Evolutionary conservation across 2,797 vertebrate species (phyloP), one percentile per base, ranked within the genome.

Genomic region (Chelon auratus): DNA sequence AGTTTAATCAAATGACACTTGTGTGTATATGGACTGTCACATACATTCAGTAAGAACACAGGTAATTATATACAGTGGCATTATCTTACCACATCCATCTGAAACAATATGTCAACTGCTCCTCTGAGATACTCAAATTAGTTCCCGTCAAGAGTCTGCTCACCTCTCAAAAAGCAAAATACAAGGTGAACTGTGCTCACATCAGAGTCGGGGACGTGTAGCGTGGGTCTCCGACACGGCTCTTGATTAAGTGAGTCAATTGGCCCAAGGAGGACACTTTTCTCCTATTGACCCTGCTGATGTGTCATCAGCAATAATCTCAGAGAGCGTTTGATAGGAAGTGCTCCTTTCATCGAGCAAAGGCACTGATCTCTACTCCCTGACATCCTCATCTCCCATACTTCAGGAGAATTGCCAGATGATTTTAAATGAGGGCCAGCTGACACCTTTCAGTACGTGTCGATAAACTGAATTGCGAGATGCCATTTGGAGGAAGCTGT

Each of bases 291-390:
- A 93, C 92, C 91, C 89, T 51, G 75, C 77, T 80, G 79, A 90
- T 89, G 82, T 93, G 93, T 92, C 93, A 93, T 92, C 87, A 82
- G 82, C 81, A 84, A 91, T 93, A 89, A 92, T 89, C 87, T 84
- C 83, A 53, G 64, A 60, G 64, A 88, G 88, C 24, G 65, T 91
- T 90, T 91, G 90, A 93, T 86, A 90, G 79, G 86, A 86, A 58
- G 86, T 72, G 83, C 77, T 85, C 80, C 86, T 92, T 91, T 91
- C 84, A 87, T 90, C 42, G 40, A 77, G 81, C 70, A 75, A 73
- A 81, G 72, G 77, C 89, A 73, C 80, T 71, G 82, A 84, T 89
- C 78, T 83, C 82, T 68, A 62, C 78, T 83, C 75, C 56, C 72
- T 69, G 85, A 83, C 82, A 81, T 72, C 62, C 80, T 78, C 50